Conservation (phyloP, 2,113 vertebrate genomes). For the Athene cunicularia region DNA sequence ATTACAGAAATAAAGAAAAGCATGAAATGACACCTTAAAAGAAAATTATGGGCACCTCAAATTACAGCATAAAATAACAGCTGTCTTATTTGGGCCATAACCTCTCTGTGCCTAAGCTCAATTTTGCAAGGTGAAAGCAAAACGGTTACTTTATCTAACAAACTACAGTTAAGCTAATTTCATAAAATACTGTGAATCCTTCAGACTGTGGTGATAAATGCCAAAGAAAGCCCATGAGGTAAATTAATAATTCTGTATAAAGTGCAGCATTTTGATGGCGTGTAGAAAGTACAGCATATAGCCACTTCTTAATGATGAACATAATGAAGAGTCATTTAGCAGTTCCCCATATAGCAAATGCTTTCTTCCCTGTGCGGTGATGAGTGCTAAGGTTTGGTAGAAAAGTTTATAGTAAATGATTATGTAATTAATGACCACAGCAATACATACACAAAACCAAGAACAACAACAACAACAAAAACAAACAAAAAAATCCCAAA, state of each 20-base stretch:
- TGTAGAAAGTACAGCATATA: background rate
- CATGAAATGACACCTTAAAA: background rate
- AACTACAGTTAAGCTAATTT: background rate
- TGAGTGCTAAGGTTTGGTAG: background rate
- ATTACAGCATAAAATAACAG: background rate
- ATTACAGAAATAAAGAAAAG: background rate
- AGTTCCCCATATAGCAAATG: background rate
- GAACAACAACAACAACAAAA: no score
- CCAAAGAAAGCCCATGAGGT: background rate
- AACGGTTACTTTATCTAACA: background rate
- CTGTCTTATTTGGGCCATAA: background rate
- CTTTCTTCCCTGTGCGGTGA: background rate
- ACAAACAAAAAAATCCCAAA: no score
- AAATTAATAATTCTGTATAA: slow-evolving; percentile 9
- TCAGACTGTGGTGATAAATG: background rate
- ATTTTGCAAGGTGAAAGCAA: background rate
- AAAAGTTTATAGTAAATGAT: background rate
- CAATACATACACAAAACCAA: background rate
- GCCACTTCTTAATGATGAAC: background rate
- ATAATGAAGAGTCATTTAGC: slow-evolving; percentile 15
- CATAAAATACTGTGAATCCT: background rate
- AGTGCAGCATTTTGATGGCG: background rate
- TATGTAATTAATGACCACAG: background rate
- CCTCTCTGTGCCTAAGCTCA: background rate
- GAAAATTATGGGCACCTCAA: background rate